These are phyloP conservation scores for Trialeurodes vaporariorum DNA, from an alignment of 1,140 invertebrate genomes.

Conservation along the genomic window DNA sequence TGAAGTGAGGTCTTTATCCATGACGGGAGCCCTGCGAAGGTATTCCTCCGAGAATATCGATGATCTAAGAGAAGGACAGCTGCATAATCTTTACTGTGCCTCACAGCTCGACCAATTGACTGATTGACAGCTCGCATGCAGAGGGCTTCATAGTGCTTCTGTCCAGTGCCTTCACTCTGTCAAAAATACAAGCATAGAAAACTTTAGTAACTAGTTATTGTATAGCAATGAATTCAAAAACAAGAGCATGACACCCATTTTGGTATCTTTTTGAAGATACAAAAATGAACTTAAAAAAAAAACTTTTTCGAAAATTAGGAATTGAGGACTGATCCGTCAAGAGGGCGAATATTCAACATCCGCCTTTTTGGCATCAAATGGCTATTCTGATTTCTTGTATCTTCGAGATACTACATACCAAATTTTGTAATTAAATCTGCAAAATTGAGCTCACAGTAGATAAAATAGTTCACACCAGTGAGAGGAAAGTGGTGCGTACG, in stretches of 20 bases:
- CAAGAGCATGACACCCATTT: not conserved
- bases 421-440: too few relatives aligned
- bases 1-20: conserved; percentile 55
- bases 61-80: conserved; percentile 77
- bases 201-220: conserved; percentile 17
- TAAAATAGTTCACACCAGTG: not conserved
- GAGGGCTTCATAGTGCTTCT: conserved; percentile 78
- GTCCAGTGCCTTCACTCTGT: conserved; percentile 54
- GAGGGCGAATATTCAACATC: too few relatives aligned
- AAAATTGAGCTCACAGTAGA: too few relatives aligned
- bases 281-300: not conserved
- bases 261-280: conserved; percentile 9
- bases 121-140: conserved; percentile 98
- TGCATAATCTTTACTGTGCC: conserved; percentile 85
- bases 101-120: conserved; percentile 87
- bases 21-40: conserved; percentile 50
- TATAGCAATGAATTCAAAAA: conserved; percentile 9
- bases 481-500: too few relatives aligned
- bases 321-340: too few relatives aligned
- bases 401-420: too few relatives aligned
- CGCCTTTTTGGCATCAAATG: too few relatives aligned
- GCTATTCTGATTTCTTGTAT: too few relatives aligned
- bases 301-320: conserved; percentile 5
- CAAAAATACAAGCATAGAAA: too few relatives aligned
- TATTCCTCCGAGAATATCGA: conserved; percentile 50